Evolutionary conservation across 2,113 vertebrate genomes (phyloP), one percentile per base, ranked within the genome.

Genomic region (Tiliqua scincoides): DNA sequence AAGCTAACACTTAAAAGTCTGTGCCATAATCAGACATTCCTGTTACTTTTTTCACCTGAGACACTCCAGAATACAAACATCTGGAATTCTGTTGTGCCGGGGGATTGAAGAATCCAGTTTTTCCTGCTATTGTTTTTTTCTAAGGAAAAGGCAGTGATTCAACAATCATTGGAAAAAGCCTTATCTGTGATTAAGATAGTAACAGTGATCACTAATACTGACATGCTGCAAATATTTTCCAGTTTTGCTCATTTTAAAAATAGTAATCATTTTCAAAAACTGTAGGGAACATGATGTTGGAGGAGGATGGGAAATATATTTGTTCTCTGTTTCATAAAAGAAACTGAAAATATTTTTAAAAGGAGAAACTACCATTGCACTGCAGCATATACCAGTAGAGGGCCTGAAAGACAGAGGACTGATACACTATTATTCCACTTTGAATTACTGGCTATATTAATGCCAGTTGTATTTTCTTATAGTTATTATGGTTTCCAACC

Each of bases 361-460:
- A 30, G 68, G 67, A 17, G 79, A 78, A 88, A 62, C 15, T 80
- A 54, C n/a, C 61, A 61, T 15, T 75, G n/a, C 82, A 61, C 18
- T 62, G 9, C 17, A 32, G 23, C 9, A 20, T 32, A 84, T 82
- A n/a, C 27, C 40, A 85, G 63, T 35, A 84, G 59, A 59, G 75
- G 86, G 2, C n/a, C 40, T 72, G 83, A 67, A 10, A n/a, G 1
- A 73, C 21, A 30, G 52, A 30, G 84, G 40, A 32, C 30, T 73
- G 12, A 35, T 89, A 40, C 40, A 87, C 32, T 35, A 27, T 21
- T 25, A 12, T 15, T 37, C 68, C 21, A 0, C 32, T 90, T 30
- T 65, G n/a, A 37, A 87, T 88, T 83, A 87, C 30, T 68, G 63
- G 79, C n/a, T 35, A 54, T 54, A 76, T 67, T 18, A 48, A 76